Percentiles rank a stretch among this genome's conserved stretches.
phyloP scores from a whole-genome alignment of 2,888 invertebrate genomes.

The Zonitis immaculata region DNA sequence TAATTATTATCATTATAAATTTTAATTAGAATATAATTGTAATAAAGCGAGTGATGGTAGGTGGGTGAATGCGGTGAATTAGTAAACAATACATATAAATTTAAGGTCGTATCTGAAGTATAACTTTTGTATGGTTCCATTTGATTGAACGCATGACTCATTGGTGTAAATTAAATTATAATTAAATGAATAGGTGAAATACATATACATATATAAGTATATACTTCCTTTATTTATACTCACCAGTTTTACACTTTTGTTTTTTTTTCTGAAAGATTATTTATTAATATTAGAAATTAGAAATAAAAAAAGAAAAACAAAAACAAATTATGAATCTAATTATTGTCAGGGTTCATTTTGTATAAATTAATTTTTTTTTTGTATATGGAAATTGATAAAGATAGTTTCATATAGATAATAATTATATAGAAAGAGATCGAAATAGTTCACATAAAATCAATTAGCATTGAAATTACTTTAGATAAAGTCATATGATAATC shows the following conservation, averaged over 20 bases:
- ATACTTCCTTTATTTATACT: no score
- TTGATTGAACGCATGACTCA: conserved; percentile 18
- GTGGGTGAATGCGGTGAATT: background rate
- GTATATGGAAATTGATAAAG: background rate
- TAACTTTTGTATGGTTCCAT: conserved; percentile 17
- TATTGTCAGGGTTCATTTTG: background rate
- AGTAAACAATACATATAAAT: conserved; percentile 12
- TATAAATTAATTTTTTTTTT: background rate
- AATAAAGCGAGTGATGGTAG: no score
- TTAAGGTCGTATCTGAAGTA: conserved; percentile 16
- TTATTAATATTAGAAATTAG: no score
- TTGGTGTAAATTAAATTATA: no score
- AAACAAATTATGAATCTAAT: background rate
- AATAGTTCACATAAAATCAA: conserved; percentile 42
- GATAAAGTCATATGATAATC: conserved; percentile 47
- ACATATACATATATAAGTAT: no score
- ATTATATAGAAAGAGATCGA: conserved; percentile 4
- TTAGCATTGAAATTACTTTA: conserved; percentile 46
- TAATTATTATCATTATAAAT: no score
- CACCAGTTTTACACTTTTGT: no score
- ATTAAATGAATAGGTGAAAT: no score
- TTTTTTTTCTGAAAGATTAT: no score
- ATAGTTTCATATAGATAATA: background rate
- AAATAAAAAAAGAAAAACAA: no score
- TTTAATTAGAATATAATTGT: no score